A percentile compares a stretch with the other conserved stretches of the same genome.
Conservation (phyloP, 2,888 invertebrate genomes). For the Andrena hattorfiana region DNA sequence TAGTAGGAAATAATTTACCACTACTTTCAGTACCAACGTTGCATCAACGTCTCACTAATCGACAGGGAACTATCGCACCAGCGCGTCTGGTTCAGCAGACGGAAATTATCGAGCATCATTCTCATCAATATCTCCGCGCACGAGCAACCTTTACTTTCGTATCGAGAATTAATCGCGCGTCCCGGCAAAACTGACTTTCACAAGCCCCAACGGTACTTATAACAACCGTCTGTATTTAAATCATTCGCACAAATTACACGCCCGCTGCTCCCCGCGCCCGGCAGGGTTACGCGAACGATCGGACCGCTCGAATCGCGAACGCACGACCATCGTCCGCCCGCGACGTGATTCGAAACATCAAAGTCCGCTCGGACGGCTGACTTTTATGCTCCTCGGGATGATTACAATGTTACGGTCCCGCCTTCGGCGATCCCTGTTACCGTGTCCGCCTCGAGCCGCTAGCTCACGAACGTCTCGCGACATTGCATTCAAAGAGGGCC, state of each 20-base stretch:
- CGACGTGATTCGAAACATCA: conserved; percentile 47
- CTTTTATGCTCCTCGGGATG: conserved; percentile 20
- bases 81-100: not conserved
- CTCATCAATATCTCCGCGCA: not conserved
- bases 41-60: too few relatives aligned
- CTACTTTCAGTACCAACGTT: too few relatives aligned
- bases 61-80: too few relatives aligned
- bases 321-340: conserved; percentile 7
- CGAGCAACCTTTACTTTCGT: not conserved
- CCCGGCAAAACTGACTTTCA: conserved; percentile 4
- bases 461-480: conserved; percentile 25
- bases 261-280: not conserved
- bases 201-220: not conserved
- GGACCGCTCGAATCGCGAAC: conserved; percentile 29
- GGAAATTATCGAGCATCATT: too few relatives aligned
- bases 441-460: conserved; percentile 13
- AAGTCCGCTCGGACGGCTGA: conserved; percentile 18
- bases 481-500: conserved; percentile 37
- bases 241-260: conserved; percentile 30
- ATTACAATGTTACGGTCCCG: conserved; percentile 37
- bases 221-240: conserved; percentile 19
- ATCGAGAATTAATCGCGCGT: conserved; percentile 4
- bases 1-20: too few relatives aligned
- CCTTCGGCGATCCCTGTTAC: conserved; percentile 13
- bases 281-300: conserved; percentile 21